Conservation (phyloP, 2,797 vertebrate genomes). For the Girardinus metallicus region DNA sequence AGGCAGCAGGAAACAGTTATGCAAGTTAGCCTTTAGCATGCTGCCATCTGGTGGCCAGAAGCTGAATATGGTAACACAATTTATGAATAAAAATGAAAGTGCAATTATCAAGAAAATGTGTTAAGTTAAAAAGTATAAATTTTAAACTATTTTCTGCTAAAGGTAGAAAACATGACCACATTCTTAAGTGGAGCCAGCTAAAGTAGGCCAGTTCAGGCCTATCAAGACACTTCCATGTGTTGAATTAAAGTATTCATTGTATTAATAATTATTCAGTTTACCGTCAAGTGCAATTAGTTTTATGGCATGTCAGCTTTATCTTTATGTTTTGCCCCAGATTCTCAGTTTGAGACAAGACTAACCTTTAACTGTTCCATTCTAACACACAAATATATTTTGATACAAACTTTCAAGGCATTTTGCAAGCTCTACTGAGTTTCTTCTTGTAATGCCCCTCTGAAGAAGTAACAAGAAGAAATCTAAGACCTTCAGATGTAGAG, state of each 20-base stretch:
- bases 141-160: background rate
- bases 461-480: no score
- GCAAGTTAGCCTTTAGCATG: constrained; percentile 54
- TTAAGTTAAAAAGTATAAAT: background rate
- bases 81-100: background rate
- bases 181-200: background rate
- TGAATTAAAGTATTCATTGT: background rate
- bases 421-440: no score
- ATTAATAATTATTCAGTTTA: background rate
- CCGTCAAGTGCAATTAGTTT: background rate
- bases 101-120: background rate
- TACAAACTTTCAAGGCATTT: background rate
- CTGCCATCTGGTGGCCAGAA: constrained; percentile 77
- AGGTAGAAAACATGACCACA: background rate
- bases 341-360: background rate
- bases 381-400: background rate
- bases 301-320: background rate
- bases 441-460: background rate
- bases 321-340: background rate
- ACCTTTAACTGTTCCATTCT: background rate
- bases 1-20: background rate
- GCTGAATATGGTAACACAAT: background rate
- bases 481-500: background rate
- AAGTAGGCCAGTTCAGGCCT: background rate
- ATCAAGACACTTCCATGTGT: background rate